Conservation (phyloP, 2,797 vertebrate genomes). For the Taenioides sp. region DNA sequence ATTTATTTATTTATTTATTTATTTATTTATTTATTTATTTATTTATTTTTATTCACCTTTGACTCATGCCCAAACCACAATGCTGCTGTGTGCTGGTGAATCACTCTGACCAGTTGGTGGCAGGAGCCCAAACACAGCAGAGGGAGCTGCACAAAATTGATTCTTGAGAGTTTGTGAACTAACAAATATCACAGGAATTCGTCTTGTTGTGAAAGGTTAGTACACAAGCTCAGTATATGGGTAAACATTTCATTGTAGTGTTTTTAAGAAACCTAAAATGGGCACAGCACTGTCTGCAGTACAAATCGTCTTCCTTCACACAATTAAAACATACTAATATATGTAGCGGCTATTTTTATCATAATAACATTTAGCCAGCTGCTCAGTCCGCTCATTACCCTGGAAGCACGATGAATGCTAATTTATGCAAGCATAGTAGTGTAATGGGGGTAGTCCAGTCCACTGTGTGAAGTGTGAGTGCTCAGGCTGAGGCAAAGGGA, state of each 20-base stretch:
- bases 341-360: slow-evolving; percentile 22
- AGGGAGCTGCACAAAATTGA: no score
- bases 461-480: slow-evolving; percentile 35
- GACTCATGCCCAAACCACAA: no score
- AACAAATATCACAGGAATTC: not conserved
- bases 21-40: no score
- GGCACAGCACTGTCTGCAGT: slow-evolving; percentile 9
- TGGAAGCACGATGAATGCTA: slow-evolving; percentile 45
- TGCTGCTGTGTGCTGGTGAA: no score
- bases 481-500: slow-evolving; percentile 50
- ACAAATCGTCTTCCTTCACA: slow-evolving; percentile 7
- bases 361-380: slow-evolving; percentile 30
- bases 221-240: not conserved
- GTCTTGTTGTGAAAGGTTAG: not conserved
- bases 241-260: not conserved
- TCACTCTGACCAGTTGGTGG: no score
- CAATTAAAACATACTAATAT: slow-evolving; percentile 12
- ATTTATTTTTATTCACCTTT: no score
- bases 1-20: no score
- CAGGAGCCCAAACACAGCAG: no score
- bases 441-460: slow-evolving; percentile 47
- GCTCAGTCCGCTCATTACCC: slow-evolving; percentile 37
- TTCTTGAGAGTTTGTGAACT: not conserved
- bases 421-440: slow-evolving; percentile 49
- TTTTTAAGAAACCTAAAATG: not conserved